phyloP scores from a whole-genome alignment of 2,888 invertebrate species.

The Netelia virgata region DNA sequence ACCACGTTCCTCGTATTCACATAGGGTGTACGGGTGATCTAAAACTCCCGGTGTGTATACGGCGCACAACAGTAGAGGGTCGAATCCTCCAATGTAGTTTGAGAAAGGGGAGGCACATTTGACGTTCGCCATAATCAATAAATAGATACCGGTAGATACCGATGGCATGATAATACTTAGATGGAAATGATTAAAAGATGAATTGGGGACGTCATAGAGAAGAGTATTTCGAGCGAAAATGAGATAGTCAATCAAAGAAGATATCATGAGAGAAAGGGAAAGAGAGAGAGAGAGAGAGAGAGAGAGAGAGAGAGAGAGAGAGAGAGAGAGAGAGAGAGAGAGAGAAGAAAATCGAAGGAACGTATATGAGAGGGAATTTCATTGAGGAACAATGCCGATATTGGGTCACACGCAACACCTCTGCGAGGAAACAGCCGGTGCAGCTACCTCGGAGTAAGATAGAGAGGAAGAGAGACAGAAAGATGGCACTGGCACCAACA shows the following conservation, averaged over 20 bases:
- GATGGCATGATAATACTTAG: conserved; percentile 33
- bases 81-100: too few species aligned
- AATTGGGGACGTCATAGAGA: conserved; percentile 17
- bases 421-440: conserved; percentile 73
- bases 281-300: too few species aligned
- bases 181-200: conserved; percentile 42
- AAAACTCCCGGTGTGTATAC: too few species aligned
- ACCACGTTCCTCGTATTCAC: too few species aligned
- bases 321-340: too few species aligned
- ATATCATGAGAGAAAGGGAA: not conserved
- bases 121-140: too few species aligned
- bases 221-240: conserved; percentile 1
- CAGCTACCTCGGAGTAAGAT: not conserved
- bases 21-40: too few species aligned
- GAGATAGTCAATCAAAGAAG: not conserved
- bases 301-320: too few species aligned
- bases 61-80: too few species aligned
- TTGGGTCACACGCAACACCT: conserved; percentile 77
- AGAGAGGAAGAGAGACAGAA: conserved; percentile 4
- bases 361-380: conserved; percentile 70
- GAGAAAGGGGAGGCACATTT: too few species aligned
- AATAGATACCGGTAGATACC: not conserved
- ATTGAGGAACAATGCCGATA: conserved; percentile 79
- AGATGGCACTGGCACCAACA: not conserved
- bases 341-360: too few species aligned